Conservation (phyloP, 2,113 vertebrate species). For the Platycercus adscitus region DNA sequence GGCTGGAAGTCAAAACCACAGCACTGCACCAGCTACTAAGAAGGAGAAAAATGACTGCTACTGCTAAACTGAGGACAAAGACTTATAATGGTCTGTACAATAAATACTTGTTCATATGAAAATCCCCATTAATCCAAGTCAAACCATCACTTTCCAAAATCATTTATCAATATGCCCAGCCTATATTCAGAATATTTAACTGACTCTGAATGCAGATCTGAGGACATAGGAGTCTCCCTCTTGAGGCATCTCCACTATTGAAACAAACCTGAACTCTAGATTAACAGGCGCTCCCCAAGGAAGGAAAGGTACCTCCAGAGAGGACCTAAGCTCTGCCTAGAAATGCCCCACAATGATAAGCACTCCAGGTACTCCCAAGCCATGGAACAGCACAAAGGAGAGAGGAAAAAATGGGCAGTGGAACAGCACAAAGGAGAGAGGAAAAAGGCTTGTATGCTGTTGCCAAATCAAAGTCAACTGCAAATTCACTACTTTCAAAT, state of each 20-base stretch:
- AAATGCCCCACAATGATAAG: accelerated
- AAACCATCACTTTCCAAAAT: not conserved
- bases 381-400: not conserved
- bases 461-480: not conserved
- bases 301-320: not conserved
- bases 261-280: not conserved
- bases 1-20: not conserved
- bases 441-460: not conserved
- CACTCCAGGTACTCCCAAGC: not conserved
- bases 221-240: not conserved
- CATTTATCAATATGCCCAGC: not conserved
- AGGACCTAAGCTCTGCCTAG: not conserved
- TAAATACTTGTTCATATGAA: not conserved
- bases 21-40: not conserved
- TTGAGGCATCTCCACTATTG: not conserved
- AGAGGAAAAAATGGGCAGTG: not conserved
- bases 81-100: not conserved
- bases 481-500: not conserved
- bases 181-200: not conserved
- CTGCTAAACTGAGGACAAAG: not conserved
- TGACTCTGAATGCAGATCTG: not conserved
- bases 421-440: no score
- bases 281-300: not conserved
- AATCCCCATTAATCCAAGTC: not conserved
- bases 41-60: not conserved